A percentile compares a stretch with the other conserved stretches of the same genome.
These are phyloP conservation scores for Meta bourneti DNA, from an alignment of 2,888 invertebrate genomes.

Conservation along the genomic window DNA sequence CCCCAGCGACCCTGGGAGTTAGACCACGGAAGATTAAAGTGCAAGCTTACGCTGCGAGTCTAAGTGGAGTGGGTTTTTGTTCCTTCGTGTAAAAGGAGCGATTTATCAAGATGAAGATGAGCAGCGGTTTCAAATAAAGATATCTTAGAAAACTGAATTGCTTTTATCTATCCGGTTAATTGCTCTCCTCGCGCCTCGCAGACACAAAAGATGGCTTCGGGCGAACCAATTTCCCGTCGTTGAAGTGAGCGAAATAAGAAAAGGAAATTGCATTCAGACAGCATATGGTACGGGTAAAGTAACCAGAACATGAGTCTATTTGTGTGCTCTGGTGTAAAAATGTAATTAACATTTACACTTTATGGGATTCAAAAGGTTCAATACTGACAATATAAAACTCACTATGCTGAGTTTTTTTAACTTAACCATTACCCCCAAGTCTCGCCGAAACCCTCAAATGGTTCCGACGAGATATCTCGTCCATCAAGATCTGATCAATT, in stretches of 20 bases:
- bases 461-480: no score
- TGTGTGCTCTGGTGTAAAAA: no score
- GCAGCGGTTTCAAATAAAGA: background rate
- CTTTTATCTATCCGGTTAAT: background rate
- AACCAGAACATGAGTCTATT: no score
- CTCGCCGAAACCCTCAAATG: no score
- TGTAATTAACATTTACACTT: no score
- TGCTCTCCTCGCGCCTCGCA: background rate
- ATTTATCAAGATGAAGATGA: constrained; percentile 42
- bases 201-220: background rate
- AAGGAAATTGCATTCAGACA: background rate
- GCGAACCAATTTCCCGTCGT: background rate
- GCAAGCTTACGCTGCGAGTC: constrained; percentile 48
- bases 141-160: background rate
- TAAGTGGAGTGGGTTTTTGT: constrained; percentile 20
- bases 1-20: constrained; percentile 39
- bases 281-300: no score
- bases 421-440: no score
- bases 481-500: no score
- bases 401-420: no score
- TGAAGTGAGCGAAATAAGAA: background rate
- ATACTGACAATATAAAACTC: no score
- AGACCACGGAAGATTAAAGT: constrained; percentile 61
- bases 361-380: no score
- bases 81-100: constrained; percentile 20